Percentiles rank a stretch among this genome's conserved stretches.
These are phyloP conservation scores for Aspidiotus destructor DNA, from an alignment of 2,888 invertebrate species.

Conservation along the genomic window DNA sequence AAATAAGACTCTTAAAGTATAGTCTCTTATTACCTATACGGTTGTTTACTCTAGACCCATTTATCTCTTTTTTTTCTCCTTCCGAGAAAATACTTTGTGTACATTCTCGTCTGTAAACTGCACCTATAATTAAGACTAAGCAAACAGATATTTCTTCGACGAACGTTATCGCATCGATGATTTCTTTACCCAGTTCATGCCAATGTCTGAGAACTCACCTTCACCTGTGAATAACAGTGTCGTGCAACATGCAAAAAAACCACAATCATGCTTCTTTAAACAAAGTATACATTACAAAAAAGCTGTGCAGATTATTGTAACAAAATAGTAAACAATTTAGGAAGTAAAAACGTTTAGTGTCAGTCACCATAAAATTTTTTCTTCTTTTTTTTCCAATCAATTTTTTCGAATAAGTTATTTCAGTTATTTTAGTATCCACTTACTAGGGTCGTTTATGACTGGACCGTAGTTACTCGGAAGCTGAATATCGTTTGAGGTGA, in stretches of 20 bases:
- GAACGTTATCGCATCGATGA: too few relatives aligned
- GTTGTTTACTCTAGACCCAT: too few relatives aligned
- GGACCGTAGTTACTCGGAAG: conserved; percentile 57
- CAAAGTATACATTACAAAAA: background rate
- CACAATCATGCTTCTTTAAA: background rate
- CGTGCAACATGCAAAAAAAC: background rate
- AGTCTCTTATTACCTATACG: too few relatives aligned
- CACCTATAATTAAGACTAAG: too few relatives aligned
- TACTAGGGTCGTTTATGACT: conserved; percentile 68
- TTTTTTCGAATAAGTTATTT: conserved; percentile 8
- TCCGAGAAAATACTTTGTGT: too few relatives aligned
- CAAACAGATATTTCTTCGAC: too few relatives aligned
- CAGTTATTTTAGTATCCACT: conserved; percentile 41
- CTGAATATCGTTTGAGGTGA: conserved; percentile 39
- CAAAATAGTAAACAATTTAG: conserved; percentile 5
- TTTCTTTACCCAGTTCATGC: background rate
- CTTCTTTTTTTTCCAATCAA: conserved; percentile 1
- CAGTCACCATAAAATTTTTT: conserved; percentile 8
- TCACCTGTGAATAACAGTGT: background rate
- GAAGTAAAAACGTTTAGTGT: conserved; percentile 21
- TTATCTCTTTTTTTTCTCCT: too few relatives aligned
- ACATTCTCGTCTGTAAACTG: too few relatives aligned
- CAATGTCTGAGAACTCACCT: background rate
- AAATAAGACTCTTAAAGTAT: too few relatives aligned
- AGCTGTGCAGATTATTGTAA: conserved; percentile 15